Evolutionary conservation across 2,797 vertebrate species (phyloP), one percentile per base, ranked within the genome.

Genomic region (Zonotrichia albicollis): DNA sequence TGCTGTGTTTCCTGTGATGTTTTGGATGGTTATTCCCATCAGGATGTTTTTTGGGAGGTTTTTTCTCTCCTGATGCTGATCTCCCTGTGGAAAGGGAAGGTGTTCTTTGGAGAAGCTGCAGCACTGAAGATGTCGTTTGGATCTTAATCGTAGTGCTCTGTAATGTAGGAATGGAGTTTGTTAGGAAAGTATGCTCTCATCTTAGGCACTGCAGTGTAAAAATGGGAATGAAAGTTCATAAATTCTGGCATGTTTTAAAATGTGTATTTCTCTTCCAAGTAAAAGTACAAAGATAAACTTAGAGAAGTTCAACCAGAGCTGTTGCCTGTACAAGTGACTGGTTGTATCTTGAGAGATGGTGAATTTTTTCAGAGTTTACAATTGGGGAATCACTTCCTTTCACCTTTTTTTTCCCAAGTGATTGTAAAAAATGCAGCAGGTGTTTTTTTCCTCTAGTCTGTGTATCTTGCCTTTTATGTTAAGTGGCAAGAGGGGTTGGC

Each of bases 1-100:
- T 34, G 98, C 98, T 0, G 98, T 98, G 78, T 97, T 98, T 83
- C 98, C 93, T 1, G 98, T 98, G 92, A 99, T 95, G 96, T 99
- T 98, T 94, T 98, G 98, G 78, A 99, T 76, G 0, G 84, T 95
- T 68, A 99, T 97, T 34, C 95, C 98, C 99, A 99, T 99, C 13
- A 19, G 84, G 43, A 42, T 42, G 67, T 42, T 79, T 53, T 55
- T 80, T 4, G 6, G 50, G 27, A 54, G 3, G 2, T 5, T 21
- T 30, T 61, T 79, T 66, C n/a, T 79, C 32, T 85, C 32, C 38
- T 0, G 4, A 12, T 34, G 57, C 51, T 10, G 18, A 30, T 54
- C 25, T 75, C 1, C 1, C 80, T 51, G 73, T 25, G 26, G 34
- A 36, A 85, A 45, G 46, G 43, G 73, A 51, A 43, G 53, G 11